A percentile compares a stretch with the other conserved stretches of the same genome.
phyloP scores from a whole-genome alignment of 2,113 vertebrate genomes.

The Ammodytes dubius region DNA sequence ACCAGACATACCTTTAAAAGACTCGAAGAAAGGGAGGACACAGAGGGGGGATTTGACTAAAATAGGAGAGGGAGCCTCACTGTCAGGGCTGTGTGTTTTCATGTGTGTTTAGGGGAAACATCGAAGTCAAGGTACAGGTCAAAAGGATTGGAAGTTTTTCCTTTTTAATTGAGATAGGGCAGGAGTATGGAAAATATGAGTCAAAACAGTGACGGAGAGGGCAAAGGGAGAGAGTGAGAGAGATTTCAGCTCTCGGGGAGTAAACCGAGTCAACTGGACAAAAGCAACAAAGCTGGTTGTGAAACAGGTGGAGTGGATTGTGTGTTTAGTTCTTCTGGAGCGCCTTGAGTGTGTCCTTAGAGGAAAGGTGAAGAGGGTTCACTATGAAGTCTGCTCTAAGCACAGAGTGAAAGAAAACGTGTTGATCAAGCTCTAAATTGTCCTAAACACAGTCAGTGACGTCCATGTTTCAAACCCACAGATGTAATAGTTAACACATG shows the following conservation, averaged over 20 bases:
- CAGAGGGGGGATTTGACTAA: constrained; percentile 75
- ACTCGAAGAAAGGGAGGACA: constrained; percentile 65
- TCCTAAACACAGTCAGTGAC: background rate
- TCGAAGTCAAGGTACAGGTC: constrained; percentile 77
- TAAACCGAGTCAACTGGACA: constrained; percentile 38
- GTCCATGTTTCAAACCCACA: background rate
- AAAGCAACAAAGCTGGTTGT: constrained; percentile 38
- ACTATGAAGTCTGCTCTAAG: background rate
- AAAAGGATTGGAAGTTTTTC: constrained; percentile 63
- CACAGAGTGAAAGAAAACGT: background rate
- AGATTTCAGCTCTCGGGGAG: constrained; percentile 3
- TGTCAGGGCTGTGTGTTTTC: constrained; percentile 66
- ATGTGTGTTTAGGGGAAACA: constrained; percentile 82
- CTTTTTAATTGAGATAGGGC: constrained; percentile 76
- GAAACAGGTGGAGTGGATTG: constrained; percentile 30
- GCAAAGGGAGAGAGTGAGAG: background rate
- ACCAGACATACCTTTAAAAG: constrained; percentile 70
- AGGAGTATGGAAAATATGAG: constrained; percentile 77
- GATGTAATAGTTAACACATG: background rate
- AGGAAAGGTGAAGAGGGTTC: constrained; percentile 31
- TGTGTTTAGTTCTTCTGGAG: constrained; percentile 33
- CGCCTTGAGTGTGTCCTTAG: background rate
- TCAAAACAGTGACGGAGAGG: constrained; percentile 70
- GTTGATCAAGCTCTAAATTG: background rate
- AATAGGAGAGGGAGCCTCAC: constrained; percentile 75